Evolutionary conservation across 2,797 vertebrate genomes (phyloP), one percentile per base, ranked within the genome.

Genomic region (Sciurus carolinensis): DNA sequence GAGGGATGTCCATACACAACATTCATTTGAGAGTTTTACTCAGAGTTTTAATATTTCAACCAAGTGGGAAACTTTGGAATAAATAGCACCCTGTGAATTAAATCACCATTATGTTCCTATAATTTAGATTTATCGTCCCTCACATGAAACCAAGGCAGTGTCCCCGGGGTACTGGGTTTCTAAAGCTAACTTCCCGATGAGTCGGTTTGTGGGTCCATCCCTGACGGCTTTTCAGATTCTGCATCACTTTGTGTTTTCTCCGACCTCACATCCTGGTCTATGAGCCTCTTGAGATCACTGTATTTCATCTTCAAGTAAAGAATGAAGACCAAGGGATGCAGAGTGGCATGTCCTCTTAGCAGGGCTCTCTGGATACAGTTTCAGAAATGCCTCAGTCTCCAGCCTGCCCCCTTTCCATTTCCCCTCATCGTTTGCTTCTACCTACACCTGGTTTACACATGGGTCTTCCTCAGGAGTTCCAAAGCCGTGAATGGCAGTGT

Each of bases 51-150:
- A 44, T 95, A 76, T 62, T 39, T 91, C 62, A 94, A 89, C 33
- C 59, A 86, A 86, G 52, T 57, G 83, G 75, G 87, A 97, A 91
- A 54, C 77, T 91, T 96, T 64, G 30, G 50, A 95, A 95, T 69
- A 95, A 94, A 86, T 14, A 82, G 79, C 12, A 33, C 24, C 54
- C 44, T 39, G 24, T 89, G 71, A 86, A 75, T 94, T 89, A 91
- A 86, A 75, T 89, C 64, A 88, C 42, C 28, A n/a, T 81, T 33
- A 30, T 62, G 82, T 88, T 91, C 79, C 47, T 73, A 81, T 72
- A 54, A 91, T 87, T 83, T 50, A 94, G 39, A 79, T 81, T 77
- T 85, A 84, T 82, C 80, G 67, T 84, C 69, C 82, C 33, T 87
- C 66, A 30, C 24, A 12, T 75, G 54, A 75, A 90, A 80, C n/a